phyloP scores from a whole-genome alignment of 2,113 vertebrate species.

The Myanophis thanlyinensis region DNA sequence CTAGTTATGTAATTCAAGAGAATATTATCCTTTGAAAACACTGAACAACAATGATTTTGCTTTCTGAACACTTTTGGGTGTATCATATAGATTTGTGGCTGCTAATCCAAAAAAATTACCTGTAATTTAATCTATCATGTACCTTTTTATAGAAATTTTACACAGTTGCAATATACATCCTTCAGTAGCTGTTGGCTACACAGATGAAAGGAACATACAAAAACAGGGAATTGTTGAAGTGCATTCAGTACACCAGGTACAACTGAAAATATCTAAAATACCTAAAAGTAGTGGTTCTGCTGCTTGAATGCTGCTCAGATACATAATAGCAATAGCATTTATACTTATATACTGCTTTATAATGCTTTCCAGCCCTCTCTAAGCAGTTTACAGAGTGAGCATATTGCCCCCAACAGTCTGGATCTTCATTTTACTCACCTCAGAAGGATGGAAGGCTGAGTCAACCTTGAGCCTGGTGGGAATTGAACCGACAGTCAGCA shows the following conservation, averaged over 20 bases:
- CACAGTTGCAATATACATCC: neutral
- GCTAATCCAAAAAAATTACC: neutral
- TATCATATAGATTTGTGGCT: neutral
- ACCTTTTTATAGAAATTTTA: neutral
- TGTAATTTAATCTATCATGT: neutral
- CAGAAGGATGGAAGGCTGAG: too few species aligned
- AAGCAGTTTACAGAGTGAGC: too few species aligned
- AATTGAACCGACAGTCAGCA: too few species aligned
- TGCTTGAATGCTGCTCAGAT: neutral
- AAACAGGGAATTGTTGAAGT: neutral
- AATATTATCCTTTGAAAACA: neutral
- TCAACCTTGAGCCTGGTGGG: too few species aligned
- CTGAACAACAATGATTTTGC: neutral
- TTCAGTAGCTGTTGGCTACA: neutral
- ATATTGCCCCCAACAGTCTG: too few species aligned
- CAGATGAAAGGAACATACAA: neutral
- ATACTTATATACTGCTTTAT: too few species aligned
- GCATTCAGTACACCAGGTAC: neutral
- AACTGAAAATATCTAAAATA: neutral
- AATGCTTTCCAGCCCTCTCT: too few species aligned
- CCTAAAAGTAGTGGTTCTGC: neutral
- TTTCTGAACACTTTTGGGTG: neutral
- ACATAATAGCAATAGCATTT: too few species aligned
- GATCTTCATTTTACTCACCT: too few species aligned
- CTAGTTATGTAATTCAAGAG: neutral